A percentile compares a stretch with the other conserved stretches of the same genome.
Evolutionary conservation across 2,888 invertebrate genomes (phyloP).

Genomic region (Troglohyphantes excavatus): DNA sequence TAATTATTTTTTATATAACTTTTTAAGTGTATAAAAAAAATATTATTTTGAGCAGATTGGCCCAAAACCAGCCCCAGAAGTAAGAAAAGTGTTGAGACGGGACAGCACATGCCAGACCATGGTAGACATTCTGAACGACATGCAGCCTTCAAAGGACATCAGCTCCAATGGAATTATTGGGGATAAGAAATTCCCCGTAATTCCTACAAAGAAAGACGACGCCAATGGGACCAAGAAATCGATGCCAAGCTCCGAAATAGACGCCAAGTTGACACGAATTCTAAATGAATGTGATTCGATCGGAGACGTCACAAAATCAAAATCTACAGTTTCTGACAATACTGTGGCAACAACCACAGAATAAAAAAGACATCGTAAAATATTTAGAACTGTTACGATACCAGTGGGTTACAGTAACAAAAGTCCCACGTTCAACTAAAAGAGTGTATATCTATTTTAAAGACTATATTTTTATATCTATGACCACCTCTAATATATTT

Average conservation of each 20-base stretch:
- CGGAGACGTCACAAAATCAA: background rate
- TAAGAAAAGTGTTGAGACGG: conserved; percentile 58
- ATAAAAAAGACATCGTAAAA: too few species aligned
- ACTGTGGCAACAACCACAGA: too few species aligned
- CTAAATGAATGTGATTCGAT: conserved; percentile 20
- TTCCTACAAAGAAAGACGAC: background rate
- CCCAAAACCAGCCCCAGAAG: conserved; percentile 52
- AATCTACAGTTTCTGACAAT: background rate
- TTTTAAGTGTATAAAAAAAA: too few species aligned
- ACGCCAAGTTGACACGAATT: conserved; percentile 43
- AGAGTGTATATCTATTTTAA: too few species aligned
- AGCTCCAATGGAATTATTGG: background rate
- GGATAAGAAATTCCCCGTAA: background rate
- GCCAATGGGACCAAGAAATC: conserved; percentile 30
- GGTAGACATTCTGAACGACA: conserved; percentile 4
- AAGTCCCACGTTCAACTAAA: too few species aligned
- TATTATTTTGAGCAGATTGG: background rate
- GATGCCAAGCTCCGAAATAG: conserved; percentile 15
- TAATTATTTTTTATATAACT: too few species aligned
- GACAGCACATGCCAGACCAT: conserved; percentile 73
- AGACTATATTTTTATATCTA: too few species aligned
- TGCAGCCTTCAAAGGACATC: background rate
- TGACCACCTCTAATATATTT: too few species aligned
- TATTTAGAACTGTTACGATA: too few species aligned
- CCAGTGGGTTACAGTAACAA: too few species aligned